Conservation (phyloP, 2,888 invertebrate species). For the Sympetrum striolatum region DNA sequence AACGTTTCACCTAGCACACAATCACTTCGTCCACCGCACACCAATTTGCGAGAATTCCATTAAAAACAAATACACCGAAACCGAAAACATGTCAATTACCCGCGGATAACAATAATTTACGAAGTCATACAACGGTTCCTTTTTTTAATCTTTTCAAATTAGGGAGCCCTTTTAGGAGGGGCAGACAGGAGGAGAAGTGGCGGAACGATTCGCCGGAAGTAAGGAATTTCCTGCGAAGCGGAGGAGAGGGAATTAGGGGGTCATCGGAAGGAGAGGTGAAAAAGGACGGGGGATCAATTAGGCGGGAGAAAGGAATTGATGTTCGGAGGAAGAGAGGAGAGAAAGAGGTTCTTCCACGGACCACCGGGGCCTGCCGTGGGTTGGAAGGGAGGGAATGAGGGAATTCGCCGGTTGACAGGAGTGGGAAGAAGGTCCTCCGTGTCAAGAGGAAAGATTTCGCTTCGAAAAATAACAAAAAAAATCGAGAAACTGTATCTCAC, state of each 20-base stretch:
- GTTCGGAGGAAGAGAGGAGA: neutral
- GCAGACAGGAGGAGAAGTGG: neutral
- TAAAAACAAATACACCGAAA: too few relatives aligned
- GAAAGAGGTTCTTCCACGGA: neutral
- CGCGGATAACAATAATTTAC: too few relatives aligned
- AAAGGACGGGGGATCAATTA: constrained; percentile 22
- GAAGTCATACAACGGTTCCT: too few relatives aligned
- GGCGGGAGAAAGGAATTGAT: neutral
- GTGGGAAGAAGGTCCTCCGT: neutral
- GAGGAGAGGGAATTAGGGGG: neutral
- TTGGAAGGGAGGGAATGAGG: neutral
- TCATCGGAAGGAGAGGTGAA: neutral
- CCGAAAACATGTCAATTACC: too few relatives aligned
- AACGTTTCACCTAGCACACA: too few relatives aligned
- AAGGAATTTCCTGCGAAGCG: neutral
- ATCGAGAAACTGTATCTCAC: neutral
- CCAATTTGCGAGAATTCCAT: too few relatives aligned
- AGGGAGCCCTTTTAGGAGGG: too few relatives aligned
- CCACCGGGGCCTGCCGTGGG: neutral
- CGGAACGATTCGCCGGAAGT: neutral
- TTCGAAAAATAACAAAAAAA: neutral
- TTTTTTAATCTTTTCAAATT: too few relatives aligned
- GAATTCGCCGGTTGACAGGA: neutral
- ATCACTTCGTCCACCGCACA: too few relatives aligned
- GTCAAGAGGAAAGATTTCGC: neutral